A percentile compares a stretch with the other conserved stretches of the same genome.
These are phyloP conservation scores for Oophaga pumilio DNA, from an alignment of 2,113 vertebrate genomes.

Conservation along the genomic window DNA sequence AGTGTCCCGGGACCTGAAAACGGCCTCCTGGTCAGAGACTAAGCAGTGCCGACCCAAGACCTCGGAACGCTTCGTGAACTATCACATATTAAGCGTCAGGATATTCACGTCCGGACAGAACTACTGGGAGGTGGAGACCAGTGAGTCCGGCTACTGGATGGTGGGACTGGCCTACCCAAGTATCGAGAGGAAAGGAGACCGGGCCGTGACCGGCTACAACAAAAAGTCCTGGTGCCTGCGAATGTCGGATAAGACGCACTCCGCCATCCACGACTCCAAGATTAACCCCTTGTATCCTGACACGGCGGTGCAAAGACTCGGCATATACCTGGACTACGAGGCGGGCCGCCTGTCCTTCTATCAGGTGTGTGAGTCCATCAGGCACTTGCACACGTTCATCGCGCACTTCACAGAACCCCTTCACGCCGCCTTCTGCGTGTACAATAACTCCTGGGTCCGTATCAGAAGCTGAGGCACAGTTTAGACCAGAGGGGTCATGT, in stretches of 20 bases:
- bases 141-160: slow-evolving; percentile 18
- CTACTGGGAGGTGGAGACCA: slow-evolving; percentile 50
- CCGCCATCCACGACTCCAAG: slow-evolving; percentile 30
- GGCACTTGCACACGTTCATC: slow-evolving; percentile 47
- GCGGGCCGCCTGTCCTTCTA: slow-evolving; percentile 37
- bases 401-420: slow-evolving; percentile 48
- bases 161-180: slow-evolving; percentile 48
- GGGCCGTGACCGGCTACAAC: slow-evolving; percentile 21
- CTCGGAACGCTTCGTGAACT: slow-evolving; percentile 29
- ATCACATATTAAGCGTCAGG: slow-evolving; percentile 38
- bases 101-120: slow-evolving; percentile 22
- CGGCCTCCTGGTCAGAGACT: background rate
- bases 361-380: slow-evolving; percentile 25
- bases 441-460: slow-evolving; percentile 12
- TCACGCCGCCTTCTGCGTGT: slow-evolving; percentile 36
- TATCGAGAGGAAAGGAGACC: slow-evolving; percentile 32
- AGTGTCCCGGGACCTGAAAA: slow-evolving; percentile 33
- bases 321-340: slow-evolving; percentile 49
- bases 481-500: no score
- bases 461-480: background rate
- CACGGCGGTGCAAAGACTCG: background rate
- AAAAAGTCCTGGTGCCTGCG: slow-evolving; percentile 44
- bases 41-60: slow-evolving; percentile 23
- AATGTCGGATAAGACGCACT: background rate
- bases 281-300: background rate